Evolutionary conservation across 1,140 invertebrate genomes (phyloP), one percentile per base, ranked within the genome.

Genomic region (Gryllus bimaculatus): DNA sequence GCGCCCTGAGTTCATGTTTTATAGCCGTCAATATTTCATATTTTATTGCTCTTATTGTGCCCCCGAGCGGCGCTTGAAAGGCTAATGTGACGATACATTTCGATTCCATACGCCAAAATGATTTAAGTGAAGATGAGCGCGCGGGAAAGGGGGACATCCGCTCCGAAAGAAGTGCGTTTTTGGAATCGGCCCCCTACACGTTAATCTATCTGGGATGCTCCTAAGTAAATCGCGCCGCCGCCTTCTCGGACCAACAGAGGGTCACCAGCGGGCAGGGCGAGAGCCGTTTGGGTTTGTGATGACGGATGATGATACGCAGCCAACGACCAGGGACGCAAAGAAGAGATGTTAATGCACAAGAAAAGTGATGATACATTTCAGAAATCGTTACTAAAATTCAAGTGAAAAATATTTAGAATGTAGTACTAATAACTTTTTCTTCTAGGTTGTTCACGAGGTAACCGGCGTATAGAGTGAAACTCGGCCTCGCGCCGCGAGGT

Each of bases 31-130:
- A 66, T 66, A 66, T 66, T 13, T 66, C 54, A 66, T 66, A 66
- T 66, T 66, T 66, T 66, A 66, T 66, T 66, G 54, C 54, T 66
- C 54, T 66, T 66, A 66, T 66, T 66, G 54, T 66, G 54, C 54
- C 10, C 49, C 10, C 54, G 54, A 66, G 18, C 54, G 54, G 18
- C 54, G 54, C 54, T 66, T 66, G 54, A 66, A 66, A 66, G 54
- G 54, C 54, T 66, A 66, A 66, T 66, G 54, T 66, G 54, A 66
- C 54, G 54, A 66, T 66, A 66, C 54, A 13, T 66, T 66, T 66
- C 54, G 54, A 18, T 66, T 18, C 54, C 54, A 66, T 66, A 66
- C 54, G 18, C 54, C 18, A 18, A 66, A 18, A 66, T 66, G 54
- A 66, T 18, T 66, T 66, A 66, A 66, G 54, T 18, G 10, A 10